phyloP scores from a whole-genome alignment of 2,797 vertebrate species.

The Danio tinwini region DNA sequence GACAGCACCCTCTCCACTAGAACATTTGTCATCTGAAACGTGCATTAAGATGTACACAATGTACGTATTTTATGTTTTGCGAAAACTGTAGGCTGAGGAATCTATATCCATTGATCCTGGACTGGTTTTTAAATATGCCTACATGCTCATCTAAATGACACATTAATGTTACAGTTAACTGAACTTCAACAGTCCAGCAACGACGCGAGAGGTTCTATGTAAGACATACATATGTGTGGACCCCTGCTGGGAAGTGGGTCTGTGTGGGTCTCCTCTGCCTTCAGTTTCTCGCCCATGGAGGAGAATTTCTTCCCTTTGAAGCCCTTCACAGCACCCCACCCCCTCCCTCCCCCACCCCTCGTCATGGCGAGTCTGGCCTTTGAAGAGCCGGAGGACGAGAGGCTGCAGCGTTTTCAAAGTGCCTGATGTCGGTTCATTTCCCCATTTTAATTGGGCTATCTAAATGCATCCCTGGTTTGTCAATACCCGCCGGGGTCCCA shows the following conservation, averaged over 20 bases:
- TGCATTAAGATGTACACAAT: too few relatives aligned
- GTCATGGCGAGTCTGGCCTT: constrained; percentile 59
- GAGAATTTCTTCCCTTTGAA: constrained; percentile 48
- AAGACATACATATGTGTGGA: not conserved
- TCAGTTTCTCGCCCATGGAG: constrained; percentile 1
- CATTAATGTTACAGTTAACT: not conserved
- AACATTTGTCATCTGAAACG: too few relatives aligned
- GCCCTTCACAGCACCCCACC: constrained; percentile 58
- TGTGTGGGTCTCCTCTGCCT: constrained; percentile 23
- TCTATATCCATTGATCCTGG: too few relatives aligned
- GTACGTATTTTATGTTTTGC: too few relatives aligned
- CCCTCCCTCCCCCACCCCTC: constrained; percentile 41
- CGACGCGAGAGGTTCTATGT: not conserved
- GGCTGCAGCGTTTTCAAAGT: constrained; percentile 68
- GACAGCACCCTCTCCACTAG: too few relatives aligned
- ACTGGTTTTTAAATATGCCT: too few relatives aligned
- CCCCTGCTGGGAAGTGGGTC: not conserved
- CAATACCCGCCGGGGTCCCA: constrained; percentile 78
- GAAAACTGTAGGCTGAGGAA: too few relatives aligned
- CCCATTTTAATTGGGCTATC: constrained; percentile 83
- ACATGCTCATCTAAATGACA: not conserved
- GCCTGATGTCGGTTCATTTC: constrained; percentile 78
- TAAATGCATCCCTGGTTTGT: constrained; percentile 84
- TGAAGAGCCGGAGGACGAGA: constrained; percentile 63
- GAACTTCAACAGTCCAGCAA: not conserved